Evolutionary conservation across 37 sponge, comb jelly and placozoan species (phyloP), one percentile per base, ranked within the genome.

Genomic region (Beroe ovata): DNA sequence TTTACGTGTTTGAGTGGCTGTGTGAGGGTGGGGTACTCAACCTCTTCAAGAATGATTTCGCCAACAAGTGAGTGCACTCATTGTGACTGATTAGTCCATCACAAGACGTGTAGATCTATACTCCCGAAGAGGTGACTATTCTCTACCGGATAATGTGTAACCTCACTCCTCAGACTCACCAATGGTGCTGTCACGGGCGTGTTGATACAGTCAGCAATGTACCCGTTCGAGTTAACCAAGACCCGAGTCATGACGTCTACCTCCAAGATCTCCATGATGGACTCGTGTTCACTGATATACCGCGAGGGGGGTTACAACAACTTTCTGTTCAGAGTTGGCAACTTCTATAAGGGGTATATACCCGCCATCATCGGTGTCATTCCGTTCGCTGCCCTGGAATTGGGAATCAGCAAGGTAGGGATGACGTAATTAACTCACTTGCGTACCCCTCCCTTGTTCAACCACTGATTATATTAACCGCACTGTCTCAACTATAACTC

Each of bases 331-430:
- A 47, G 54, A 11, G 6, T 6, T 6, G 11, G 11, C 54, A 66
- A 66, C 69, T 66, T 66, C 30, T 77, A 77, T 29, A 39, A 42
- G 47, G 84, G 84, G 0, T 42, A 42, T 20, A 20, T 11, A 41
- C 84, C 84, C 23, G 84, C 84, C 23, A 3, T 42, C 22, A 19
- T 77, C 19, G 84, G 84, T 39, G 84, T 77, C 38, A 42, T 77
- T 25, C 84, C 84, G 1, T 77, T 77, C 28, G 84, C 84, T 3
- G 84, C 84, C 22, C n/a, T 77, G 3, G 84, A 77, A 25, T 54
- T 77, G 0, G 84, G 84, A 41, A 32, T 33, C 3, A 77, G 84
- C 33, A 77, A 41, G 84, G 84, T 77, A n/a, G n/a, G n/a, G n/a
- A n/a, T n/a, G n/a, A n/a, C n/a, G n/a, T n/a, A n/a, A n/a, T n/a